phyloP scores from a whole-genome alignment of 37 sponge, comb jelly and placozoan genomes.

The Eunapius fragilis region DNA sequence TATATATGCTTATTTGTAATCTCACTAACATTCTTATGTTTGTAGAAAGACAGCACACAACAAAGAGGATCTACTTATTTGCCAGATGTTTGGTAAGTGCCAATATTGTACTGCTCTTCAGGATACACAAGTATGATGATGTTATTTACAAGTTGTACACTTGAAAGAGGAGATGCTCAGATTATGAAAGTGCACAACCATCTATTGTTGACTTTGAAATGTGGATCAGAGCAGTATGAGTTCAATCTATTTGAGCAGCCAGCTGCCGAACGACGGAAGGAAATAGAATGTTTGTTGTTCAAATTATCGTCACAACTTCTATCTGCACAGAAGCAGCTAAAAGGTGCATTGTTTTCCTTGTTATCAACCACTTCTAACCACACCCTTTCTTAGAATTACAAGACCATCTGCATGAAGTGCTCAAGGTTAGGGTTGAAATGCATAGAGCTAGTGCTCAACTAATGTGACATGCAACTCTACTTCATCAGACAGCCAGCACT shows the following conservation, averaged over 20 bases:
- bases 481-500: background rate
- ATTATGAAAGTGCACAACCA: constrained; percentile 17
- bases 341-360: constrained; percentile 3
- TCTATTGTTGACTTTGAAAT: constrained; percentile 12
- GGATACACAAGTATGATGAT: background rate
- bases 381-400: background rate
- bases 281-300: constrained; percentile 37
- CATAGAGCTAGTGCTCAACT: background rate
- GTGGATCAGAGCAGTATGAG: constrained; percentile 12
- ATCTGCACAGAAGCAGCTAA: constrained; percentile 8
- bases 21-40: background rate
- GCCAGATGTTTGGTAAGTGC: background rate
- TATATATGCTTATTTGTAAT: too few relatives aligned
- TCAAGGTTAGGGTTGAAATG: background rate
- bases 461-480: background rate
- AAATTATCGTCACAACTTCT: constrained; percentile 10
- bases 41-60: constrained; percentile 4
- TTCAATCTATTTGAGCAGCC: constrained; percentile 34
- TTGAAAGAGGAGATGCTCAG: constrained; percentile 24
- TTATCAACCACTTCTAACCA: constrained; percentile 1
- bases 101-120: background rate
- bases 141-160: background rate
- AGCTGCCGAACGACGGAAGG: constrained; percentile 16
- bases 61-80: background rate
- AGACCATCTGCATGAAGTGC: background rate